Evolutionary conservation across 2,797 vertebrate species (phyloP).

Genomic region (Pipistrellus pygmaeus): DNA sequence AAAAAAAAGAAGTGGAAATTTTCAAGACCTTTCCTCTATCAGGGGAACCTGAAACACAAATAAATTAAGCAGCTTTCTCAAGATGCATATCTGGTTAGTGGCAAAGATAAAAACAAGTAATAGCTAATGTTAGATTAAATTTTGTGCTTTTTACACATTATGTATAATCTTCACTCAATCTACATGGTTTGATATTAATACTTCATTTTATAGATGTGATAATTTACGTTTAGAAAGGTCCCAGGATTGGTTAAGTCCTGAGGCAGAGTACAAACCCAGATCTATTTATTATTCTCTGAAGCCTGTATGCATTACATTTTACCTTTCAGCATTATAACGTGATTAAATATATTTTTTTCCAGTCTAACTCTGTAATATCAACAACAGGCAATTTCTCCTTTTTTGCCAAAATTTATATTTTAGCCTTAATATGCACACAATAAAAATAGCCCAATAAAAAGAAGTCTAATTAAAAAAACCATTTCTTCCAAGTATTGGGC

Average conservation of each 20-base stretch:
- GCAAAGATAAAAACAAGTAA: slow-evolving; percentile 4
- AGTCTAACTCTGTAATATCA: slow-evolving; percentile 20
- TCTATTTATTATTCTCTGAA: background rate
- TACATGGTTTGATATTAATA: background rate
- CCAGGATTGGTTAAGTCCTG: background rate
- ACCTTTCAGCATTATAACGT: background rate
- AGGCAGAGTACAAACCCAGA: background rate
- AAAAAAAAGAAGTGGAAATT: slow-evolving; percentile 54
- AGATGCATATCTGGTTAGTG: background rate
- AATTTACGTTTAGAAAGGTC: background rate
- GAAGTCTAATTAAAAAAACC: background rate
- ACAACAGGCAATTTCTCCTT: slow-evolving; percentile 37
- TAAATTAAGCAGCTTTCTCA: slow-evolving; percentile 10
- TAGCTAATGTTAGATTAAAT: background rate
- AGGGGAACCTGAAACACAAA: background rate
- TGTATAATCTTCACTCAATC: background rate
- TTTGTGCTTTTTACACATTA: background rate
- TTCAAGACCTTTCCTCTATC: background rate
- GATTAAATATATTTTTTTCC: background rate
- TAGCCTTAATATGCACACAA: background rate
- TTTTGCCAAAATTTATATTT: slow-evolving; percentile 59
- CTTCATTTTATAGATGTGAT: slow-evolving; percentile 28
- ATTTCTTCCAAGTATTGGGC: slow-evolving; percentile 26
- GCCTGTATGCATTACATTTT: background rate
- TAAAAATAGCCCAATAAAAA: slow-evolving; percentile 11